Evolutionary conservation across 2,113 vertebrate species (phyloP), one percentile per base, ranked within the genome.

Genomic region (Petroica traversi): DNA sequence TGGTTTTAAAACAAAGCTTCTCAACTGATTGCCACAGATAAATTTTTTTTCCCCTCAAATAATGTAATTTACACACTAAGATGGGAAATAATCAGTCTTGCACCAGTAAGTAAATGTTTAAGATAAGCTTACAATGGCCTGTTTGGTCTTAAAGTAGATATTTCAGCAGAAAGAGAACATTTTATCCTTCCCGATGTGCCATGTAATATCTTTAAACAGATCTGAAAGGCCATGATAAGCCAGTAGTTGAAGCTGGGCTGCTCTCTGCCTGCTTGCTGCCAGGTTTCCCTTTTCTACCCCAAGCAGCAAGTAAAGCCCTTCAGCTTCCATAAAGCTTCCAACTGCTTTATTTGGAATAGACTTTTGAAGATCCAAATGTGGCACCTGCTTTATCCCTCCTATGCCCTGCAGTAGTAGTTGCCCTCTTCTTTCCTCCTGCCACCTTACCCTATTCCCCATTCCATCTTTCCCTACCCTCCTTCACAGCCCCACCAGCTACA

Each of bases 371-470:
- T 23, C 9, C 19, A 15, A 12, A 24, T 0, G 2, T 15, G 45
- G 40, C 19, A 41, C 25, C 34, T 52, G 20, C 38, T 85, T 83
- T 59, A 38, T 63, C 43, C 41, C 28, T 71, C 31, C 15, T 20
- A 22, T 11, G 14, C 63, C 57, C 31, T 5, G 29, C 28, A 63
- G 22, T 28, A 0, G 0, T 0, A 3, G 25, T 10, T 69, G 34
- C 6, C 12, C 40, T 85, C 46, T 85, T 84, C 52, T n/a, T 58
- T 55, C 23, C 23, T 76, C 33, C 73, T 72, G 28, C 31, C 33
- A 38, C 34, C 5, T 16, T 34, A 73, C 26, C 18, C 19, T 11
- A 14, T 46, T 52, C 6, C 11, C 29, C 12, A 14, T 48, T 69
- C 49, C 31, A 40, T 22, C 20, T 45, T 64, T 52, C 43, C 19